Percentiles rank a stretch among this genome's conserved stretches.
These are phyloP conservation scores for Sepioteuthis lessoniana DNA, from an alignment of 2,888 invertebrate species.

Conservation along the genomic window DNA sequence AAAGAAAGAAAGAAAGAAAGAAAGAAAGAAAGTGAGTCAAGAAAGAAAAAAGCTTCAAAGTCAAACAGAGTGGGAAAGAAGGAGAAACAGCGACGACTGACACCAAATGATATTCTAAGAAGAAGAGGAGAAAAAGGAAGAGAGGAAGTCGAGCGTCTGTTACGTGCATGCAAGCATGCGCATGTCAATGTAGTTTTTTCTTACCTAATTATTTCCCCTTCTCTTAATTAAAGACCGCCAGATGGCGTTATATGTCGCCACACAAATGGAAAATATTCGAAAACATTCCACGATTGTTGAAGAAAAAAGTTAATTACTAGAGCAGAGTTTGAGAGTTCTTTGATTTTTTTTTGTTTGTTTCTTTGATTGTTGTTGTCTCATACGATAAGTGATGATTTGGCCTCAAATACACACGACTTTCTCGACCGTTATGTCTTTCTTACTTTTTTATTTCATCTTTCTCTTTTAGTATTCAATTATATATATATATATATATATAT, in stretches of 20 bases:
- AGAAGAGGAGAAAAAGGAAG: background rate
- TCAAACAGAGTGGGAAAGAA: background rate
- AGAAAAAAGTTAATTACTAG: constrained; percentile 25
- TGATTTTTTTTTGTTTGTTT: background rate
- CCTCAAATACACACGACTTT: background rate
- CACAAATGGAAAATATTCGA: constrained; percentile 33
- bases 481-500: background rate
- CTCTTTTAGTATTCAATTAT: background rate
- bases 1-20: too few species aligned
- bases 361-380: background rate
- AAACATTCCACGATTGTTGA: constrained; percentile 21
- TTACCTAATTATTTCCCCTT: constrained; percentile 23
- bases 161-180: constrained; percentile 33
- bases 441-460: background rate
- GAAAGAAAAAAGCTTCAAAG: background rate
- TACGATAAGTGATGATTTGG: constrained; percentile 20
- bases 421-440: background rate
- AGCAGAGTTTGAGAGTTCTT: background rate
- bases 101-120: background rate
- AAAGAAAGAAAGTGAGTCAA: background rate
- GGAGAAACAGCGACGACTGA: background rate
- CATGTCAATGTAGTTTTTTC: constrained; percentile 25
- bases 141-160: background rate
- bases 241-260: constrained; percentile 20
- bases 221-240: constrained; percentile 23